Evolutionary conservation across 2,888 invertebrate genomes (phyloP).

Genomic region (Drosophila buzzatii): DNA sequence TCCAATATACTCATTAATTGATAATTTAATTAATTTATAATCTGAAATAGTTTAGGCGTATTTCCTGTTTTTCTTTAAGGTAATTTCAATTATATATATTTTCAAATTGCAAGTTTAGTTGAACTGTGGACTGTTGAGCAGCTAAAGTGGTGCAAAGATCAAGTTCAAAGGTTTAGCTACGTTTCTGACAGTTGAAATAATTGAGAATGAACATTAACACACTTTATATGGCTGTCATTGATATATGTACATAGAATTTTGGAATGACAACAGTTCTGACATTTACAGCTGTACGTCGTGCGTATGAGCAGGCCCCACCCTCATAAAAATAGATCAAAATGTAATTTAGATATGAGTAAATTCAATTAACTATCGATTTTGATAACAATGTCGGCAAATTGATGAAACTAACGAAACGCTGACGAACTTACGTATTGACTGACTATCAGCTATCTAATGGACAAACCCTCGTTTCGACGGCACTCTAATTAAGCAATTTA

Average conservation of each 20-base stretch:
- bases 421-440: neutral
- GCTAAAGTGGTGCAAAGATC: neutral
- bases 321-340: slow-evolving; percentile 45
- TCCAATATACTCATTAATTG: neutral
- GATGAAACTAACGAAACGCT: slow-evolving; percentile 26
- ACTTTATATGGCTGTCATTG: neutral
- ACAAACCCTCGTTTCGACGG: slow-evolving; percentile 11
- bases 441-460: slow-evolving; percentile 6
- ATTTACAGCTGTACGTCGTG: slow-evolving; percentile 14
- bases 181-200: neutral
- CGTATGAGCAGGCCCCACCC: neutral
- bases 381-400: slow-evolving; percentile 59
- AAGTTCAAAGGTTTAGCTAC: neutral
- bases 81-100: neutral
- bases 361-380: slow-evolving; percentile 71
- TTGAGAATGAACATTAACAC: neutral
- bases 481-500: slow-evolving; percentile 68
- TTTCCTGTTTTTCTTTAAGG: neutral
- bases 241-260: neutral
- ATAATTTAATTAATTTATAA: neutral
- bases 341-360: slow-evolving; percentile 60
- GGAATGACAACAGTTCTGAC: neutral
- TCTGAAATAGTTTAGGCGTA: neutral
- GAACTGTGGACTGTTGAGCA: neutral
- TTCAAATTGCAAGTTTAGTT: neutral